Conservation (phyloP, 2,797 vertebrate genomes). For the Gambelia wislizenii region DNA sequence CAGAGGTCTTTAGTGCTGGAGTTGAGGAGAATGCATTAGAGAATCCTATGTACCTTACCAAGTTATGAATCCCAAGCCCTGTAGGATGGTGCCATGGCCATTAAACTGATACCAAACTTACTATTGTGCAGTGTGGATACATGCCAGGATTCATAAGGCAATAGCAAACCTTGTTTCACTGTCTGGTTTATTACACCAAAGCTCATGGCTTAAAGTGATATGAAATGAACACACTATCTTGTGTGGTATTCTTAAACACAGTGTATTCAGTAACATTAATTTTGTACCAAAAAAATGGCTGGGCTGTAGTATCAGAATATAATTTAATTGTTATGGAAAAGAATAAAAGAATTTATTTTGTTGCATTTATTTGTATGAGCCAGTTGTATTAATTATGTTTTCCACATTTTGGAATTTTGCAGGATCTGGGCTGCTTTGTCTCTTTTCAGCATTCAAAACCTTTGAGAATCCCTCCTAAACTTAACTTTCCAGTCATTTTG, state of each 20-base stretch:
- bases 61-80: too few species aligned
- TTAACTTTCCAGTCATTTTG: neutral
- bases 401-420: neutral
- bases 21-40: too few species aligned
- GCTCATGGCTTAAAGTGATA: neutral
- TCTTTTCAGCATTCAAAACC: neutral
- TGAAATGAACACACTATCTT: neutral
- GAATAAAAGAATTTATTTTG: constrained; percentile 73
- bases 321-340: constrained; percentile 38
- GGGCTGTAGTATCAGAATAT: constrained; percentile 40
- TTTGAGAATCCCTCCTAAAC: neutral
- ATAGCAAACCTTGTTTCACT: neutral
- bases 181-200: neutral
- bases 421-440: neutral
- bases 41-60: too few species aligned
- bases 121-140: too few species aligned
- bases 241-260: constrained; percentile 54
- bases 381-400: neutral
- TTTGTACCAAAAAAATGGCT: constrained; percentile 54
- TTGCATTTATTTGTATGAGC: constrained; percentile 38
- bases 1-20: too few species aligned
- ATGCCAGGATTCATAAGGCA: neutral
- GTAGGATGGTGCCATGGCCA: too few species aligned
- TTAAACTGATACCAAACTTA: too few species aligned
- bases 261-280: constrained; percentile 55